Base-by-base conservation (phyloP, 1,140 invertebrate species). In the Heliconius himera region DNA sequence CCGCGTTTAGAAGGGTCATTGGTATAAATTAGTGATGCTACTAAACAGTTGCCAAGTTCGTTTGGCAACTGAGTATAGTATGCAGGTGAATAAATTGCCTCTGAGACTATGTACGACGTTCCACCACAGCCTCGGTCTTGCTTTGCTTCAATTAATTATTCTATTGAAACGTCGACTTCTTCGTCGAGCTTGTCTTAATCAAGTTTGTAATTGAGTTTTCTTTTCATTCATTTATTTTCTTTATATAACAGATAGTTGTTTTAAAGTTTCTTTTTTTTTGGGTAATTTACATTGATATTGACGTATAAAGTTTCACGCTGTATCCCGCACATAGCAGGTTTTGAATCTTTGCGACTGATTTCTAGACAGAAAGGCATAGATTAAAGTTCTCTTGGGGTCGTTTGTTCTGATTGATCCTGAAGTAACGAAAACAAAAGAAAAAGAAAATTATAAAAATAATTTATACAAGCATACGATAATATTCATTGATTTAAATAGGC, bases 51-150 rank as follows among this genome's bases (percentile, higher is more conserved):
- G 80, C 80, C 80, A 81, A 81, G 76, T 81, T 78, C 66, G 70
- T 78, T 78, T 74, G 66, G 72, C 56, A 78, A 74, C 77, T 77
- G 78, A 78, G 78, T 26, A 22, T 56, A 66, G 60, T 79, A 74
- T 54, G 78, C 81, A 82, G 81, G 81, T 82, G 51, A 79, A 82
- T 82, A 76, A 82, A 82, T 82, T 77, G 81, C 77, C 70, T 82
- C 73, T 46, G 76, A 81, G 78, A 78, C 80, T 78, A 76, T 71
- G 51, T 46, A 73, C 73, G 76, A 81, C 76, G 70, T 72, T 75
- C 60, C 73, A 73, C 60, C 73, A 38, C 75, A 78, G 77, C 33
- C 56, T 70, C 33, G 72, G 72, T 54, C 76, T 78, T 38, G 77
- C 18, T 81, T 49, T 78, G 70, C 73, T 81, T 76, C 77, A 78